Conservation (phyloP, 2,797 vertebrate genomes). For the Pampus argenteus region DNA sequence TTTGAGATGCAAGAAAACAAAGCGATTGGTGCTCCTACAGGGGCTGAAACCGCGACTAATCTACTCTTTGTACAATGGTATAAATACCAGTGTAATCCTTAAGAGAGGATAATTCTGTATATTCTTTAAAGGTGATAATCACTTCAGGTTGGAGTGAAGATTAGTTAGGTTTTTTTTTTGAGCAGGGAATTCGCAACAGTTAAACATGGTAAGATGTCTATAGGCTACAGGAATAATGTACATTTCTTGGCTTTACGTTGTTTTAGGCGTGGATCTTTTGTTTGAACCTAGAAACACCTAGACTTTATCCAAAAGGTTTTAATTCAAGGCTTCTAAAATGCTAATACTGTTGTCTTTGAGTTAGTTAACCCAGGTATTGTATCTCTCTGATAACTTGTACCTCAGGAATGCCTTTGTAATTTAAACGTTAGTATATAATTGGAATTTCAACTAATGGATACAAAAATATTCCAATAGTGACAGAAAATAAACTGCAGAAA, state of each 20-base stretch:
- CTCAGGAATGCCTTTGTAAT: neutral
- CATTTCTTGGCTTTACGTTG: neutral
- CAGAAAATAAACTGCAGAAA: neutral
- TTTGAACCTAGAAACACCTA: neutral
- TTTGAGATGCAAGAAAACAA: conserved; percentile 15
- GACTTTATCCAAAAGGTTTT: neutral
- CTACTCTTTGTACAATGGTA: neutral
- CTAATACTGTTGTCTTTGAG: neutral
- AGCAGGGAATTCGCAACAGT: neutral
- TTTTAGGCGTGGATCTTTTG: neutral
- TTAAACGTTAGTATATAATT: neutral
- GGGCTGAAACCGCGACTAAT: neutral
- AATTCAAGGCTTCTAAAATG: neutral
- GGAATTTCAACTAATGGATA: neutral
- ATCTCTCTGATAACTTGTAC: neutral
- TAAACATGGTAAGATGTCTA: no score
- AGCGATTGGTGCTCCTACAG: neutral
- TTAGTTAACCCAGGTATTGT: no score
- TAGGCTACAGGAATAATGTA: neutral
- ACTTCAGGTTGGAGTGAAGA: conserved; percentile 8
- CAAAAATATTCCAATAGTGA: neutral
- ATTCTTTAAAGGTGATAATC: neutral
- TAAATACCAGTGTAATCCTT: conserved; percentile 22
- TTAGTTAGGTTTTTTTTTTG: neutral
- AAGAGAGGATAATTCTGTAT: neutral